phyloP scores from a whole-genome alignment of 2,113 vertebrate genomes.

The Hyperoodon ampullatus region DNA sequence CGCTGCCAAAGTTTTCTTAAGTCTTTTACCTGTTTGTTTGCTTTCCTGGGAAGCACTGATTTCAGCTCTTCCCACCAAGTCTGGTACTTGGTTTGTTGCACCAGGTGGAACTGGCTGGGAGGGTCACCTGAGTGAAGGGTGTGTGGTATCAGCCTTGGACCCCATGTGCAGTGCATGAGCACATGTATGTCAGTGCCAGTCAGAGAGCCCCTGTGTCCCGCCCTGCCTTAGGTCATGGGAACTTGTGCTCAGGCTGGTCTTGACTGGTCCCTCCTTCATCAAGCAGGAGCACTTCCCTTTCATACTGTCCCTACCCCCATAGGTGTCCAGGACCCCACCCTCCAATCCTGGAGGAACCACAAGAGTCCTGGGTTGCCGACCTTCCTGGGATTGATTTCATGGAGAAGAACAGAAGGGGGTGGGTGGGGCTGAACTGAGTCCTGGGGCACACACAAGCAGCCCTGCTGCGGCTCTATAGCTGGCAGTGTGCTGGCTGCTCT shows the following conservation, averaged over 20 bases:
- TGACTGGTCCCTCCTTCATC: not conserved
- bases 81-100: not conserved
- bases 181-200: accelerated
- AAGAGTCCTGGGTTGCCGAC: not conserved
- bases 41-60: not conserved
- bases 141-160: not conserved
- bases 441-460: not conserved
- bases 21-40: not conserved
- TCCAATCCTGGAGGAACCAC: not conserved
- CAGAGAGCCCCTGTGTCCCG: not conserved
- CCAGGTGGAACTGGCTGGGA: not conserved
- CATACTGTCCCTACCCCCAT: accelerated
- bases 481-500: not conserved
- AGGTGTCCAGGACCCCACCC: not conserved
- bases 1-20: not conserved
- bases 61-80: not conserved
- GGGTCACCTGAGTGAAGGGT: not conserved
- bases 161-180: accelerated
- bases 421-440: not conserved
- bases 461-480: no score
- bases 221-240: not conserved
- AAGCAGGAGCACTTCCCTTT: not conserved
- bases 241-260: not conserved
- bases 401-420: not conserved
- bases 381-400: not conserved